Percentiles rank a stretch among this genome's conserved stretches.
Conservation (phyloP, 2,797 vertebrate genomes). For the Cirrhinus mrigala region DNA sequence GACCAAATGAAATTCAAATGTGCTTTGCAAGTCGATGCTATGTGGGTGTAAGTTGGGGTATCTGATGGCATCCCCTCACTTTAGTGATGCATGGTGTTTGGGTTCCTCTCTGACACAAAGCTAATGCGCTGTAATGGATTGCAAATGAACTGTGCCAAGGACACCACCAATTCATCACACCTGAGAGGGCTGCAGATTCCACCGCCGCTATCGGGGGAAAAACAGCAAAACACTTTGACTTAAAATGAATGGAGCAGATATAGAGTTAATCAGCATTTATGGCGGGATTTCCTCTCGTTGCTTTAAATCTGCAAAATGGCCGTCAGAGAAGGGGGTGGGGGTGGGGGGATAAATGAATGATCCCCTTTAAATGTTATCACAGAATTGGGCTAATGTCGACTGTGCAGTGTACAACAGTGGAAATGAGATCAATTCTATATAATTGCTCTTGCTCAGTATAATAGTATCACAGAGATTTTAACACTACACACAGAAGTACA, state of each 20-base stretch:
- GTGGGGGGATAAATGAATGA: conserved; percentile 24
- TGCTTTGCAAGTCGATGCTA: conserved; percentile 23
- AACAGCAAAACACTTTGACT: conserved; percentile 67
- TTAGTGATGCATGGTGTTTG: conserved; percentile 79
- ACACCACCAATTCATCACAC: conserved; percentile 79
- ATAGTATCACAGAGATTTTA: conserved; percentile 50
- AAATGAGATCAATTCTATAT: conserved; percentile 53
- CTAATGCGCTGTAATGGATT: conserved; percentile 80
- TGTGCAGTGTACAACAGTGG: neutral
- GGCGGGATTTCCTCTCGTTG: conserved; percentile 69
- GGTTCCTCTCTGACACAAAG: conserved; percentile 77
- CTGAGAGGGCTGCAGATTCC: conserved; percentile 70
- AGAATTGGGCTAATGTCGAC: conserved; percentile 52
- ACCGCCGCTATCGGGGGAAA: conserved; percentile 29
- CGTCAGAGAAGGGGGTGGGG: conserved; percentile 22
- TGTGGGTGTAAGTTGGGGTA: conserved; percentile 39
- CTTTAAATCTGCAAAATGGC: conserved; percentile 69
- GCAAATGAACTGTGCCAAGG: conserved; percentile 76
- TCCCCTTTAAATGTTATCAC: conserved; percentile 48
- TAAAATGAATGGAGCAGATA: conserved; percentile 77
- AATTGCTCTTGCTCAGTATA: conserved; percentile 47
- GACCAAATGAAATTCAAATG: neutral
- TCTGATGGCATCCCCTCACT: conserved; percentile 53
- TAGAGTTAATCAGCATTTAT: conserved; percentile 81
- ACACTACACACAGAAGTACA: conserved; percentile 10